Percentiles rank a stretch among this genome's conserved stretches.
Evolutionary conservation across 1,140 invertebrate species (phyloP).

Genomic region (Lerema accius): DNA sequence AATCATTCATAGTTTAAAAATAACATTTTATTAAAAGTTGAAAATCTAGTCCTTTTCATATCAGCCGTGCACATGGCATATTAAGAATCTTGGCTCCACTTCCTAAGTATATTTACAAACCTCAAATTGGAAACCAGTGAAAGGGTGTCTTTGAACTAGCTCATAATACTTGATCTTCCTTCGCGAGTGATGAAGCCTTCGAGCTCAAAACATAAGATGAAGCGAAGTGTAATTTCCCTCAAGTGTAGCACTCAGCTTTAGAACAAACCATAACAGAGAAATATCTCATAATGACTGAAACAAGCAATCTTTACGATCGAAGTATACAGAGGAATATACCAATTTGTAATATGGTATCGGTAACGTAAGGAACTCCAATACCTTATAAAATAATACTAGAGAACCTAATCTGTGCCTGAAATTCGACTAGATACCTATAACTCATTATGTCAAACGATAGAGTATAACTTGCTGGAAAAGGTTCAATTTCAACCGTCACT

Average conservation of each 20-base stretch:
- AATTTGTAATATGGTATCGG: too few relatives aligned
- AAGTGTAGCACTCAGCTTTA: conserved; percentile 58
- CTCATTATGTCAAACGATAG: too few relatives aligned
- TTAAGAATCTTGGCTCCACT: neutral
- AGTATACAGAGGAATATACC: too few relatives aligned
- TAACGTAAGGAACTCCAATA: too few relatives aligned
- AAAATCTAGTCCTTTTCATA: neutral
- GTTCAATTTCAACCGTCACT: too few relatives aligned
- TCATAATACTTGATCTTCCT: neutral
- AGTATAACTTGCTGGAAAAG: too few relatives aligned
- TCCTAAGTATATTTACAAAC: neutral
- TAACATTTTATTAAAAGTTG: too few relatives aligned
- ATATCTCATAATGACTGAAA: neutral
- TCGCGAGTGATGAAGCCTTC: conserved; percentile 3
- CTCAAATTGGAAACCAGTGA: neutral
- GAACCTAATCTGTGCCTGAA: too few relatives aligned
- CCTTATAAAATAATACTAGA: too few relatives aligned
- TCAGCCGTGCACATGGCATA: neutral
- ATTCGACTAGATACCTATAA: too few relatives aligned
- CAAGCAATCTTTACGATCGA: too few relatives aligned
- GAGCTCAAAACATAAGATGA: conserved; percentile 71
- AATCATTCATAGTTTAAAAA: too few relatives aligned
- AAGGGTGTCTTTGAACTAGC: neutral
- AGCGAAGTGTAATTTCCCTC: conserved; percentile 68
- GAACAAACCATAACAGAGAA: conserved; percentile 44